Percentiles rank a stretch among this genome's conserved stretches.
These are phyloP conservation scores for Myotis lucifugus DNA, from an alignment of 2,113 vertebrate genomes.

Conservation along the genomic window DNA sequence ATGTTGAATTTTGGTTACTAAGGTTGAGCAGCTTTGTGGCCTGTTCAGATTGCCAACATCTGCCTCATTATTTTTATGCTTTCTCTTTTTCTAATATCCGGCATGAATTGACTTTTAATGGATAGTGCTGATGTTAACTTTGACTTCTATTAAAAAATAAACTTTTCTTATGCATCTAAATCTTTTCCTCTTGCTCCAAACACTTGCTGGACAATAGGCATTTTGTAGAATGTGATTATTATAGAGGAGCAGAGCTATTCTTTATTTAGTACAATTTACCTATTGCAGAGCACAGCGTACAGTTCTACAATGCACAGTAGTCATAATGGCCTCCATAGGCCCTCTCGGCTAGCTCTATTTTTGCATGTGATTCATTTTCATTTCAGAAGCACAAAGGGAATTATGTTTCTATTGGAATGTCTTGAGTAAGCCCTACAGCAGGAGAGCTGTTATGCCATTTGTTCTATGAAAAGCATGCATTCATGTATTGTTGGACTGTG, in stretches of 20 bases:
- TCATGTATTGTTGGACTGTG: slow-evolving; percentile 47
- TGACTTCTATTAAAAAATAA: slow-evolving; percentile 66
- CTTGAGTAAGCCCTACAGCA: slow-evolving; percentile 69
- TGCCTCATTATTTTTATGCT: slow-evolving; percentile 64
- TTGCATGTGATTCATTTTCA: slow-evolving; percentile 78
- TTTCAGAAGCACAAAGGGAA: slow-evolving; percentile 76
- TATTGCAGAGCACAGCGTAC: slow-evolving; percentile 54
- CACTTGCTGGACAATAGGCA: slow-evolving; percentile 39
- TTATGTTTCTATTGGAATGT: slow-evolving; percentile 75
- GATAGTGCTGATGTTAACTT: slow-evolving; percentile 63
- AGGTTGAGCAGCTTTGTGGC: slow-evolving; percentile 58
- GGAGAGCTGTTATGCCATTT: slow-evolving; percentile 60
- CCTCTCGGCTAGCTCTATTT: slow-evolving; percentile 60
- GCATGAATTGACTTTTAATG: slow-evolving; percentile 68
- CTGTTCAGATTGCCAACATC: slow-evolving; percentile 65
- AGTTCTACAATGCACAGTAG: slow-evolving; percentile 54
- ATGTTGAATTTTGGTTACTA: slow-evolving; percentile 72
- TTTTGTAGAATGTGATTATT: slow-evolving; percentile 64
- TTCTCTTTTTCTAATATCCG: slow-evolving; percentile 66
- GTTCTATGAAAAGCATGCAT: slow-evolving; percentile 57
- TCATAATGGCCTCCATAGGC: slow-evolving; percentile 69
- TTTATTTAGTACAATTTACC: slow-evolving; percentile 72
- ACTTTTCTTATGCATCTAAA: slow-evolving; percentile 52
- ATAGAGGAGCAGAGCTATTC: slow-evolving; percentile 51
- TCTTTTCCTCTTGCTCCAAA: slow-evolving; percentile 45